phyloP scores from a whole-genome alignment of 2,113 vertebrate genomes.

The Ctenodactylus gundi region DNA sequence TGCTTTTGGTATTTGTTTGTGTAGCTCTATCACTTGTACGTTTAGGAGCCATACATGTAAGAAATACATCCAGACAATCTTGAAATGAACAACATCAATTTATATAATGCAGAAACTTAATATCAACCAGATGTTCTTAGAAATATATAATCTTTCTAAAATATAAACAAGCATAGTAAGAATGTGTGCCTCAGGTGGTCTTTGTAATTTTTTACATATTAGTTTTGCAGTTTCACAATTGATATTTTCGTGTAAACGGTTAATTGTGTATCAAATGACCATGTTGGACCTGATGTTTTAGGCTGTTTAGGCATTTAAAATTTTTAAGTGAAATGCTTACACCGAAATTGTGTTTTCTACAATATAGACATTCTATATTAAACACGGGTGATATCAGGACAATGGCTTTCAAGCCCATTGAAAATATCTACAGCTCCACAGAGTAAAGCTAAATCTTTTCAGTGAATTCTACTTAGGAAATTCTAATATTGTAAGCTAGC shows the following conservation, averaged over 20 bases:
- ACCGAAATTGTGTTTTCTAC: neutral
- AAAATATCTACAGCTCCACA: conserved; percentile 11
- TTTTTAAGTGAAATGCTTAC: neutral
- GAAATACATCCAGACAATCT: neutral
- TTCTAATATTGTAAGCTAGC: neutral
- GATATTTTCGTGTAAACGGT: neutral
- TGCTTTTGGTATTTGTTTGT: neutral
- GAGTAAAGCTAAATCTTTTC: conserved; percentile 5
- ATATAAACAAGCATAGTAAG: neutral
- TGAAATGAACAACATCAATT: neutral
- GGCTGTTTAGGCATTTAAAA: neutral
- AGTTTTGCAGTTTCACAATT: neutral
- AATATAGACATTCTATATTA: neutral
- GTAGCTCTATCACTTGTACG: neutral
- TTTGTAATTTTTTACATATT: neutral
- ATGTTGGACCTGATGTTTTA: neutral
- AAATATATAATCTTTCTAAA: conserved; percentile 19
- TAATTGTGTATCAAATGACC: neutral
- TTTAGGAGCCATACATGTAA: neutral
- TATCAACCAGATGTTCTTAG: neutral
- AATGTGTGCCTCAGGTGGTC: neutral
- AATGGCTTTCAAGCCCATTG: neutral
- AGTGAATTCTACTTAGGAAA: neutral
- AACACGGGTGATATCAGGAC: neutral
- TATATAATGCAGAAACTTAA: neutral